These are phyloP conservation scores for Okapia johnstoni DNA, from an alignment of 2,113 vertebrate genomes.

Conservation along the genomic window DNA sequence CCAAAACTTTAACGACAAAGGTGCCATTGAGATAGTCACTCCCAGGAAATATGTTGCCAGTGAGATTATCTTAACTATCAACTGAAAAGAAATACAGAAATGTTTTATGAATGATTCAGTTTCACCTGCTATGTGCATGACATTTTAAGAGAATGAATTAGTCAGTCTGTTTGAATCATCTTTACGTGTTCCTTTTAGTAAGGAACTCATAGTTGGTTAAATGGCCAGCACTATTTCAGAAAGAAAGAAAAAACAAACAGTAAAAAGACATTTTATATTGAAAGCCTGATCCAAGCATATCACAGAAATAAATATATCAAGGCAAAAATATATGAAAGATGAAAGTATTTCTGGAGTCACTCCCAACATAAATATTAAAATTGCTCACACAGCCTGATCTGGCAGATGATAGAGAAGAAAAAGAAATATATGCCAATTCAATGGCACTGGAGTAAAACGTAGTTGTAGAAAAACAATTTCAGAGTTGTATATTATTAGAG, in stretches of 20 bases:
- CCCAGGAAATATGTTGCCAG: constrained; percentile 58
- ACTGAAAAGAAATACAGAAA: constrained; percentile 58
- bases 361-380: constrained; percentile 59
- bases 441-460: background rate
- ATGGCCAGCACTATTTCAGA: constrained; percentile 67
- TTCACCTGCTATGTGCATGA: constrained; percentile 55
- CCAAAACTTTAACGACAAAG: background rate
- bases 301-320: constrained; percentile 53
- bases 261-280: constrained; percentile 66
- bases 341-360: constrained; percentile 55
- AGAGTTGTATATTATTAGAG: background rate
- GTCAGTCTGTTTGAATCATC: constrained; percentile 59
- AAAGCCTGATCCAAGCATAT: constrained; percentile 57
- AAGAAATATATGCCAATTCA: constrained; percentile 54
- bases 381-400: constrained; percentile 56
- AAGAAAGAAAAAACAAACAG: constrained; percentile 51
- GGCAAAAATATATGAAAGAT: constrained; percentile 55
- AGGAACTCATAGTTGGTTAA: constrained; percentile 67
- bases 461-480: background rate
- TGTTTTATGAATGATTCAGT: constrained; percentile 67
- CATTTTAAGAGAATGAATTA: constrained; percentile 60
- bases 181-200: constrained; percentile 64
- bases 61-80: constrained; percentile 47
- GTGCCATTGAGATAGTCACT: background rate
- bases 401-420: constrained; percentile 60